These are phyloP conservation scores for Pseudachorutes palmiensis DNA, from an alignment of 1,140 invertebrate species.

Conservation along the genomic window DNA sequence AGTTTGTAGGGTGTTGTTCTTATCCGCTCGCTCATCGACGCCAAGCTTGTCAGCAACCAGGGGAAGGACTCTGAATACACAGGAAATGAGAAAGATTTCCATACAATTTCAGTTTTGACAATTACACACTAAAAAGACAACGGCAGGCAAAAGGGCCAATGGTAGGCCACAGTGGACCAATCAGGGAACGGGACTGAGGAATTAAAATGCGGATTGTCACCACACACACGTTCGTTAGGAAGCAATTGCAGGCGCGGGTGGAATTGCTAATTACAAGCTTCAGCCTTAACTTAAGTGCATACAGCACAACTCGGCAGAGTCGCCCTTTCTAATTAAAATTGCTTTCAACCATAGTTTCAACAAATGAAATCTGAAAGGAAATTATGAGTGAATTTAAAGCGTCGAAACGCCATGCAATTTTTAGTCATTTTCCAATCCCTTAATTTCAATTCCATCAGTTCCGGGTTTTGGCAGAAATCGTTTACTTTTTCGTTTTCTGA, in stretches of 20 bases:
- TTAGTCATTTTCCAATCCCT: no score
- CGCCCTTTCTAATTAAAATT: no score
- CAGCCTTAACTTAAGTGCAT: not conserved
- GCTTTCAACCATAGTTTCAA: no score
- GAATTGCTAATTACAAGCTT: constrained; percentile 2
- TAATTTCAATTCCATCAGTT: no score
- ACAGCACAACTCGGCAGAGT: no score
- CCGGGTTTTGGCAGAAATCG: no score
- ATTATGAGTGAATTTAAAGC: no score
- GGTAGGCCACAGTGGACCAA: no score
- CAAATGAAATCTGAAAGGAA: no score
- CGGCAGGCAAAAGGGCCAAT: not conserved
- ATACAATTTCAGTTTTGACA: constrained; percentile 13
- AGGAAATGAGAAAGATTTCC: constrained; percentile 23
- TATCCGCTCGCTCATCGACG: constrained; percentile 1
- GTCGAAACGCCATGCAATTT: no score
- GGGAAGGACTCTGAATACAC: constrained; percentile 13
- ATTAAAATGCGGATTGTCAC: constrained; percentile 8
- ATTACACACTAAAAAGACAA: not conserved
- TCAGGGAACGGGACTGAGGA: not conserved
- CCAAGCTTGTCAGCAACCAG: not conserved
- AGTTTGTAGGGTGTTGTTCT: constrained; percentile 14
- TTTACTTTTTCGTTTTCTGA: no score
- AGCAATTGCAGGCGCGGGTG: not conserved
- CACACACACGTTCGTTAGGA: not conserved